These are phyloP conservation scores for Drosophila quadrilineata DNA, from an alignment of 1,140 invertebrate species.

Conservation along the genomic window DNA sequence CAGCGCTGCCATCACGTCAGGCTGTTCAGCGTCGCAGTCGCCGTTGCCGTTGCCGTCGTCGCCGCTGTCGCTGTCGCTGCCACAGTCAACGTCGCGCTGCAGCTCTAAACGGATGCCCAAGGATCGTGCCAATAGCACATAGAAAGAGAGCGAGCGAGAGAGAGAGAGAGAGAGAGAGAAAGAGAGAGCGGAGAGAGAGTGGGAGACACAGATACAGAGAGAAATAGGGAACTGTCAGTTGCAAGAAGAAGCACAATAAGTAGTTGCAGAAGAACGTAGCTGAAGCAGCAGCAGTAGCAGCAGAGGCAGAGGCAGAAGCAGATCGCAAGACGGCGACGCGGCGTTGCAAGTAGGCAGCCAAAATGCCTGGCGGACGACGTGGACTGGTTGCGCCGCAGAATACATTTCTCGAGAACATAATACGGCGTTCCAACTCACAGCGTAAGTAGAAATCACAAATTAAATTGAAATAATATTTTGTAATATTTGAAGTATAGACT, in stretches of 20 bases:
- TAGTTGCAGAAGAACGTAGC: not conserved
- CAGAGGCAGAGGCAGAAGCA: not conserved
- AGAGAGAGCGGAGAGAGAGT: not conserved
- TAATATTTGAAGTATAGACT: no score
- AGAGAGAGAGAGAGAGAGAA: conserved; percentile 1
- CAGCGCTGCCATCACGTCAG: conserved; percentile 41
- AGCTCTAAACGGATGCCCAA: conserved; percentile 28
- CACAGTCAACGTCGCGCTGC: not conserved
- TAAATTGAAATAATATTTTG: not conserved
- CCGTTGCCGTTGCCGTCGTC: not conserved
- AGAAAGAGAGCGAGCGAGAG: not conserved
- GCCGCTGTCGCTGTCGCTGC: not conserved
- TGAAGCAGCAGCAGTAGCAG: not conserved
- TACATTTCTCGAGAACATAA: conserved; percentile 99
- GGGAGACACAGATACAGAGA: not conserved
- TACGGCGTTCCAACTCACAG: conserved; percentile 97
- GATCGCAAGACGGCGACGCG: conserved; percentile 36
- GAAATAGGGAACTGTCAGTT: not conserved
- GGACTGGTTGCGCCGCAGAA: conserved; percentile 99
- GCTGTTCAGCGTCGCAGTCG: conserved; percentile 22
- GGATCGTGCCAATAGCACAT: conserved; percentile 17
- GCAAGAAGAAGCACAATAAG: not conserved
- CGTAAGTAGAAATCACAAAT: conserved; percentile 91
- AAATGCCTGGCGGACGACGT: conserved; percentile 96
- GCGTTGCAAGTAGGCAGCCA: conserved; percentile 79